Evolutionary conservation across 2,888 invertebrate genomes (phyloP), one percentile per base, ranked within the genome.

Genomic region (Cosmorhoe ocellata): DNA sequence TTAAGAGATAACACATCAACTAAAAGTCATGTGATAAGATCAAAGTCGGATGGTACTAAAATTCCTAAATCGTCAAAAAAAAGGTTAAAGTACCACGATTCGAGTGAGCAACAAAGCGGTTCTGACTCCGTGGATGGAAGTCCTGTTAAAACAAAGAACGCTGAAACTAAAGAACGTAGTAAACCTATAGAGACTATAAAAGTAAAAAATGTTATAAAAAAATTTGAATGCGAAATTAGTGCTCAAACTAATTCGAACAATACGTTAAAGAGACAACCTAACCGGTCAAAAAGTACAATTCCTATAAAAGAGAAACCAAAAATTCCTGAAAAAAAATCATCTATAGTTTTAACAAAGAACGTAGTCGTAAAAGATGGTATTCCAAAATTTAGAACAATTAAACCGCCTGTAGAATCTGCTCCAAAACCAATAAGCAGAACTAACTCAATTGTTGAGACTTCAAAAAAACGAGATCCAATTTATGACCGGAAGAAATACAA

Each of bases 321-420:
- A 86, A 87, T 92, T 82, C 92, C 92, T 80, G 92, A 91, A 79
- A 92, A 92, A 69, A 92, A 91, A 77, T 85, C 91, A 61, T 83
- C 88, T 61, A 64, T 91, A 81, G 79, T 86, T 22, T 77, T 91
- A 82, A 90, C 91, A 36, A 91, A 91, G 75, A 91, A 91, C 66
- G 58, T 91, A 59, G 91, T 91, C 10, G 79, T 91, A 10, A 90
- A 84, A 64, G 90, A 91, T 63, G 91, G 91, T 50, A 79, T 90
- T 52, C 85, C 88, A 58, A 91, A 91, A 84, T 81, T 91, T 50
- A 91, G 81, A 76, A 80, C 80, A n/a, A 80, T 83, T 31, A 90
- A 83, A 74, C 72, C 82, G 26, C 46, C 67, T 58, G 32, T 61
- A 41, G 79, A 81, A 48, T 41, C 64, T 44, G 39, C 57, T 46